Evolutionary conservation across 2,888 invertebrate genomes (phyloP).

Genomic region (Incurvaria masculella): DNA sequence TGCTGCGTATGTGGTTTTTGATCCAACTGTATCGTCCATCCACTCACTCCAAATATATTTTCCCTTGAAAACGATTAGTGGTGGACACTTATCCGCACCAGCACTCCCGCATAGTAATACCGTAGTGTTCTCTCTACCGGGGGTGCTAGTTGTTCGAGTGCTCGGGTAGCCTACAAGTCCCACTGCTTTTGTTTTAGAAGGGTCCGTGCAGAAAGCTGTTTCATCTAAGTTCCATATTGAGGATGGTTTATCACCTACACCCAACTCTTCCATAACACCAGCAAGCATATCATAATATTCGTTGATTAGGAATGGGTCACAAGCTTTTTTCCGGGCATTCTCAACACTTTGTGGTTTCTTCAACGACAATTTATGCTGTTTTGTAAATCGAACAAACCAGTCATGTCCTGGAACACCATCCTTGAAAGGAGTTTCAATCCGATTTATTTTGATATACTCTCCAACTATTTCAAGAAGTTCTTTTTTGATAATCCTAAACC

Average conservation of each 20-base stretch:
- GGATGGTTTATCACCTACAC: constrained; percentile 11
- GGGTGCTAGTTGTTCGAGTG: too few relatives aligned
- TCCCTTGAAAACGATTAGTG: too few relatives aligned
- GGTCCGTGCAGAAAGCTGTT: too few relatives aligned
- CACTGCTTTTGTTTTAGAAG: too few relatives aligned
- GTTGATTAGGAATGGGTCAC: constrained; percentile 10
- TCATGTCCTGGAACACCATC: constrained; percentile 20
- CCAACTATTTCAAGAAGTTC: constrained; percentile 10
- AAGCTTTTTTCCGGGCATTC: constrained; percentile 15
- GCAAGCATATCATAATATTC: constrained; percentile 13
- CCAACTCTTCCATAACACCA: constrained; percentile 10
- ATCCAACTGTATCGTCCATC: too few relatives aligned
- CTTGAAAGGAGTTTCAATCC: constrained; percentile 20
- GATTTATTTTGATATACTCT: constrained; percentile 18
- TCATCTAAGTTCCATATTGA: constrained; percentile 9
- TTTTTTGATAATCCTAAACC: constrained; percentile 11
- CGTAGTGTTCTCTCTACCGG: too few relatives aligned
- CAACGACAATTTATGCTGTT: constrained; percentile 17
- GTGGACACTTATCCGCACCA: too few relatives aligned
- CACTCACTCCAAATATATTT: too few relatives aligned
- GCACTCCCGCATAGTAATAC: too few relatives aligned
- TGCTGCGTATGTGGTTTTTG: too few relatives aligned
- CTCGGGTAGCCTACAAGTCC: too few relatives aligned
- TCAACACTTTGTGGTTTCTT: constrained; percentile 24
- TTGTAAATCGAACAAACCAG: constrained; percentile 19